Percentiles rank a stretch among this genome's conserved stretches.
These are phyloP conservation scores for Ellobius talpinus DNA, from an alignment of 2,113 vertebrate genomes.

Conservation along the genomic window DNA sequence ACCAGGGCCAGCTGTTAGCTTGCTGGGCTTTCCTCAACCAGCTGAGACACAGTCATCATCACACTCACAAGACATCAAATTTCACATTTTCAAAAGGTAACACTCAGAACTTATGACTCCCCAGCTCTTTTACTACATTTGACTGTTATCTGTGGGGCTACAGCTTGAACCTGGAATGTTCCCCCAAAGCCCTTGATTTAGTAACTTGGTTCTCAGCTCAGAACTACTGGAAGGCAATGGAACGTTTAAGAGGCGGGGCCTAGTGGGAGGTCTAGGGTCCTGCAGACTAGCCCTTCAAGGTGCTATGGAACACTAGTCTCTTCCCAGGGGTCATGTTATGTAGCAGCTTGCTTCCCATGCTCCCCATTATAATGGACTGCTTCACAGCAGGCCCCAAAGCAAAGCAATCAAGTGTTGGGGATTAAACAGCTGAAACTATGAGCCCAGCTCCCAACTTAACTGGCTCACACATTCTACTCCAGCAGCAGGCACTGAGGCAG, in stretches of 20 bases:
- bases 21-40: neutral
- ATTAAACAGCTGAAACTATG: neutral
- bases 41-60: neutral
- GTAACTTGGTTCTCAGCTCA: neutral
- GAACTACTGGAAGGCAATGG: no score
- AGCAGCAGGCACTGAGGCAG: no score
- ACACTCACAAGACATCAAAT: neutral
- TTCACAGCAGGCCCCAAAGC: neutral
- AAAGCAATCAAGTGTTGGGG: neutral
- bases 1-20: neutral
- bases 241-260: neutral
- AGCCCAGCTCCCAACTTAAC: neutral
- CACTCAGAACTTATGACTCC: neutral
- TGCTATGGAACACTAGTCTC: neutral
- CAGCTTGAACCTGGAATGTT: neutral
- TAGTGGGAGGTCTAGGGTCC: neutral
- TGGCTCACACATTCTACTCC: neutral
- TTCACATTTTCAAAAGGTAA: neutral
- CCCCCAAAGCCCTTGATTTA: neutral
- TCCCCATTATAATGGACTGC: neutral
- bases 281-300: neutral
- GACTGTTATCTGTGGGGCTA: no score
- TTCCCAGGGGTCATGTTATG: neutral
- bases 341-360: neutral
- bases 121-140: neutral